Percentiles rank a stretch among this genome's conserved stretches.
Conservation (phyloP, 2,888 invertebrate species). For the Drosophila sordidula region DNA sequence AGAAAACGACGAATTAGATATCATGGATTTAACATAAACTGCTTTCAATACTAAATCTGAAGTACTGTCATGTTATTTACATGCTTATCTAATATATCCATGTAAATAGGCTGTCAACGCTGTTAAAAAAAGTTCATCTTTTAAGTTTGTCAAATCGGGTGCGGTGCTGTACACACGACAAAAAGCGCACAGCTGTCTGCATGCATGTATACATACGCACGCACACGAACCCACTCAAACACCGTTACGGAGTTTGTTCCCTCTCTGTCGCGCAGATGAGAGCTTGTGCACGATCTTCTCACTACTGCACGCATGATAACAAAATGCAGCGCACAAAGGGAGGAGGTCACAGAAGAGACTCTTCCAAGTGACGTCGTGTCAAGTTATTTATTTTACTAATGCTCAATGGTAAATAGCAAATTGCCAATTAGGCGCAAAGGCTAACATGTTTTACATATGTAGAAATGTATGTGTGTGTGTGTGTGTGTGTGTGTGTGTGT, state of each 20-base stretch:
- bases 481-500: too few relatives aligned
- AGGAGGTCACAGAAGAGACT: slow-evolving; percentile 1
- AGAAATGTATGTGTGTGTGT: slow-evolving; percentile 4
- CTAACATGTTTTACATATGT: slow-evolving; percentile 48
- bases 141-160: slow-evolving; percentile 12
- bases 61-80: slow-evolving; percentile 2
- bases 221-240: neutral
- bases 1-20: neutral
- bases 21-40: slow-evolving; percentile 1
- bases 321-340: slow-evolving; percentile 7
- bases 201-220: neutral
- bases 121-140: slow-evolving; percentile 1
- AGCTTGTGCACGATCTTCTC: slow-evolving; percentile 24
- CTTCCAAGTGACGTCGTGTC: slow-evolving; percentile 15
- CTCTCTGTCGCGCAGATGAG: neutral
- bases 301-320: slow-evolving; percentile 19
- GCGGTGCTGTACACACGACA: slow-evolving; percentile 44
- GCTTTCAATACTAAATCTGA: neutral
- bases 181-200: slow-evolving; percentile 22
- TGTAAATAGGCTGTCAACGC: slow-evolving; percentile 8
- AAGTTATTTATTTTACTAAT: slow-evolving; percentile 26
- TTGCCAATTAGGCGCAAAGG: slow-evolving; percentile 51
- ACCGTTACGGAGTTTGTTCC: slow-evolving; percentile 15
- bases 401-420: slow-evolving; percentile 28
- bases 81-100: slow-evolving; percentile 1